These are phyloP conservation scores for Paragorgia papillata DNA, from an alignment of 92 coral and sea anemone species.

Conservation along the genomic window DNA sequence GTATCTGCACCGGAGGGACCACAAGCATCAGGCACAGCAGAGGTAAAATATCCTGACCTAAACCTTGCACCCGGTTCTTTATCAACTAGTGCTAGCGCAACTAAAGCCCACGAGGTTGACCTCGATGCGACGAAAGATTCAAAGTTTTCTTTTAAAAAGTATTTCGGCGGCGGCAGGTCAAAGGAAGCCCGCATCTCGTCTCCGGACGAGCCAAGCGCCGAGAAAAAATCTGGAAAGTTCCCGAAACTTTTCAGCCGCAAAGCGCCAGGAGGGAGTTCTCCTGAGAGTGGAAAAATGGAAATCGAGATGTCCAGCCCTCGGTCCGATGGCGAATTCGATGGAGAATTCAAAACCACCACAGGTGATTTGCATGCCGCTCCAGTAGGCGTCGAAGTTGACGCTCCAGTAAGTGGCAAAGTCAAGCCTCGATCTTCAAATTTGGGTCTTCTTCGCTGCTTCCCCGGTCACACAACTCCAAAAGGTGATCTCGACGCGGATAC, in stretches of 20 bases:
- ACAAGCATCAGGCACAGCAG: constrained; percentile 25
- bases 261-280: neutral
- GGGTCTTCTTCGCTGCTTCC: neutral
- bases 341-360: neutral
- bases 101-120: constrained; percentile 17
- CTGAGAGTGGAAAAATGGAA: neutral
- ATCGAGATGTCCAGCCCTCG: neutral
- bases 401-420: neutral
- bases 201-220: constrained; percentile 6
- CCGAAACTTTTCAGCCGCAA: constrained; percentile 17
- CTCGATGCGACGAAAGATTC: constrained; percentile 33
- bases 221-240: constrained; percentile 19
- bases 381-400: neutral
- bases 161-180: constrained; percentile 39
- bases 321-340: constrained; percentile 6
- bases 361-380: neutral
- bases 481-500: too few relatives aligned
- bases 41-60: constrained; percentile 41
- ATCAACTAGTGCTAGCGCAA: constrained; percentile 26
- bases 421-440: constrained; percentile 3
- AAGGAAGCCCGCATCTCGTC: constrained; percentile 4
- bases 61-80: constrained; percentile 2
- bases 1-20: constrained; percentile 10
- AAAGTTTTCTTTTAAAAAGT: constrained; percentile 41
- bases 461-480: too few relatives aligned